Percentiles rank a stretch among this genome's conserved stretches.
Conservation (phyloP, 1,140 invertebrate genomes). For the Akabosia matsudoensis region DNA sequence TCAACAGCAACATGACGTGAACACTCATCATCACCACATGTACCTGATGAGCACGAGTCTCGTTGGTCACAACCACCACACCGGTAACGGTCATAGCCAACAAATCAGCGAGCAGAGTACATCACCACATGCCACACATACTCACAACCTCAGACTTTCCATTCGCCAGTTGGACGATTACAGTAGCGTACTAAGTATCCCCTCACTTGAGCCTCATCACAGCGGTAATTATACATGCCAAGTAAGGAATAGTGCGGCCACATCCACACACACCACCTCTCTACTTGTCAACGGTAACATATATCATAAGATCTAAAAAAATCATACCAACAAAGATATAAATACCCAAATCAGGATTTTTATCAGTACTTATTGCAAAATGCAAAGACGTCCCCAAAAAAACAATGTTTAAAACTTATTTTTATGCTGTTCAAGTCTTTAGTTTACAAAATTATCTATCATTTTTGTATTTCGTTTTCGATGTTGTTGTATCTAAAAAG, state of each 20-base stretch:
- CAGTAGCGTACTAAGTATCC: slow-evolving; percentile 62
- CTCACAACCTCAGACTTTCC: slow-evolving; percentile 48
- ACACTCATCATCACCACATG: slow-evolving; percentile 22
- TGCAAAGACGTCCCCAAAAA: too few relatives aligned
- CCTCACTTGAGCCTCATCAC: slow-evolving; percentile 50
- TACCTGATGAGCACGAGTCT: slow-evolving; percentile 21
- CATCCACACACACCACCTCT: slow-evolving; percentile 53
- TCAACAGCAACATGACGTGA: slow-evolving; percentile 29
- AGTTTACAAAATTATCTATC: background rate
- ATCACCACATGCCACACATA: slow-evolving; percentile 26
- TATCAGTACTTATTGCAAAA: too few relatives aligned
- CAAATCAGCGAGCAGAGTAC: slow-evolving; percentile 27
- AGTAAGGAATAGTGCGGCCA: slow-evolving; percentile 56
- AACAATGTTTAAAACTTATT: too few relatives aligned
- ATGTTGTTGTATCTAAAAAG: too few relatives aligned
- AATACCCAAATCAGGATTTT: too few relatives aligned
- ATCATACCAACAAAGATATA: slow-evolving; percentile 8
- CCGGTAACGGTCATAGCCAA: slow-evolving; percentile 47
- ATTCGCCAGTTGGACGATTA: slow-evolving; percentile 65
- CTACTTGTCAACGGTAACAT: slow-evolving; percentile 57
- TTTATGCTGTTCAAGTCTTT: background rate
- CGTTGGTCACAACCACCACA: slow-evolving; percentile 28
- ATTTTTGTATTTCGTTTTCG: too few relatives aligned
- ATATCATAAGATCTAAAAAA: too few relatives aligned
- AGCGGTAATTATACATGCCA: slow-evolving; percentile 60